These are phyloP conservation scores for Pseudopleuronectes americanus DNA, from an alignment of 2,797 vertebrate species.

Conservation along the genomic window DNA sequence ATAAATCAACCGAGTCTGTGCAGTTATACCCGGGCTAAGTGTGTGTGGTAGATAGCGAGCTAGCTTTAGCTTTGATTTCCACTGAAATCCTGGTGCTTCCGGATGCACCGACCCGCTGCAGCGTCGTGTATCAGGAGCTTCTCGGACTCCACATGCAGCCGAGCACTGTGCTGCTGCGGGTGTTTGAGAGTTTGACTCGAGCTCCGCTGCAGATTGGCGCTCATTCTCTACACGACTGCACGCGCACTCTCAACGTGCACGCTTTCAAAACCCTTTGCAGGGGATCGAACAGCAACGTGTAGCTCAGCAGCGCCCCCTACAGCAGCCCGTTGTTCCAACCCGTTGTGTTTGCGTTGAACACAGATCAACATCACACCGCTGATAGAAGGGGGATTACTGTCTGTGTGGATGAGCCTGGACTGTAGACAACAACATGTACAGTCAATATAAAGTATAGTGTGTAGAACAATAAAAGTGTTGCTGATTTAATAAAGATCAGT, in stretches of 20 bases:
- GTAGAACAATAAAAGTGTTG: neutral
- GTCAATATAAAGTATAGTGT: neutral
- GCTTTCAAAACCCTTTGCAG: neutral
- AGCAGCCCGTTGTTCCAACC: neutral
- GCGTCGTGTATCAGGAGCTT: neutral
- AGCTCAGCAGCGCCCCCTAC: conserved; percentile 56
- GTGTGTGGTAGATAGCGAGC: neutral
- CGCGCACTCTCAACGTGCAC: conserved; percentile 58
- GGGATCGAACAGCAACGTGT: accelerated
- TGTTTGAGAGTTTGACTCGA: conserved; percentile 18
- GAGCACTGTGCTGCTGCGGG: accelerated
- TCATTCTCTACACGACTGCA: conserved; percentile 40
- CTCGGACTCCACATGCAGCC: accelerated
- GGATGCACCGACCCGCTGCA: conserved; percentile 10
- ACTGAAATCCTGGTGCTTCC: conserved; percentile 12
- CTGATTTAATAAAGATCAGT: neutral
- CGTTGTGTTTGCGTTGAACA: neutral
- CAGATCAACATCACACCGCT: neutral
- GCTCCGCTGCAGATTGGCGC: conserved; percentile 59
- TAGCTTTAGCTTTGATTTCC: conserved; percentile 9
- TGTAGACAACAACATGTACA: neutral
- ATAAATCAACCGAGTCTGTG: accelerated
- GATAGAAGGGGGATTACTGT: neutral
- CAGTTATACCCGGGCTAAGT: neutral
- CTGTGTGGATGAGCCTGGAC: neutral